Evolutionary conservation across 2,888 invertebrate species (phyloP).

Genomic region (Parnassius mnemosyne): DNA sequence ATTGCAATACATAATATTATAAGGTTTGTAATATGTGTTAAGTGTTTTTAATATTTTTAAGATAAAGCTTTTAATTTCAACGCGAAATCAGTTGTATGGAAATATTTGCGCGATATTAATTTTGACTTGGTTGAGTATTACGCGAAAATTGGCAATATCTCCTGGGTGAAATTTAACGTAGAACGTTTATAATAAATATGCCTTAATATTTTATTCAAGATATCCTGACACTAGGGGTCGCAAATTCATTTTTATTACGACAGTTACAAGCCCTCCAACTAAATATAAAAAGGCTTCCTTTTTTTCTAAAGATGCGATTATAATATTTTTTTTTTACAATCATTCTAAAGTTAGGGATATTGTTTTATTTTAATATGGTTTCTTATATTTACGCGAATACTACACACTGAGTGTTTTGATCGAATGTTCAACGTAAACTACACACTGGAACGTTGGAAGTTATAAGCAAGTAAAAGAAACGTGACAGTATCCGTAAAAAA

Average conservation of each 20-base stretch:
- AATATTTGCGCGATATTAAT: too few species aligned
- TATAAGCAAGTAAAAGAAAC: too few species aligned
- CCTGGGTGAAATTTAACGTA: constrained; percentile 22
- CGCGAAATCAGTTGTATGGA: constrained; percentile 15
- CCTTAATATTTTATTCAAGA: constrained; percentile 23
- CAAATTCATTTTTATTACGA: constrained; percentile 24
- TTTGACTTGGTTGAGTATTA: constrained; percentile 23
- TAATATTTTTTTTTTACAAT: constrained; percentile 3
- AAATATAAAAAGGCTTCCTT: constrained; percentile 11
- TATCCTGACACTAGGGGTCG: constrained; percentile 21
- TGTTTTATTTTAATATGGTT: neutral
- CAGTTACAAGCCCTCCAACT: constrained; percentile 12
- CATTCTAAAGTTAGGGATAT: constrained; percentile 6
- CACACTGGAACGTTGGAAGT: too few species aligned
- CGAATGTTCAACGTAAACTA: too few species aligned
- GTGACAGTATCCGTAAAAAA: too few species aligned
- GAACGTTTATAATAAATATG: constrained; percentile 25
- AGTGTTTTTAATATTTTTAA: too few species aligned
- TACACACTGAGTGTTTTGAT: too few species aligned
- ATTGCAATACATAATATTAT: too few species aligned
- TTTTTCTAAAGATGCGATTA: constrained; percentile 14
- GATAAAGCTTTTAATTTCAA: neutral
- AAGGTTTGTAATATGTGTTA: too few species aligned
- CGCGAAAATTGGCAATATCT: constrained; percentile 27
- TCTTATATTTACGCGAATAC: too few species aligned